Evolutionary conservation across 2,113 vertebrate species (phyloP), one percentile per base, ranked within the genome.

Genomic region (Herpetotheres cachinnans): DNA sequence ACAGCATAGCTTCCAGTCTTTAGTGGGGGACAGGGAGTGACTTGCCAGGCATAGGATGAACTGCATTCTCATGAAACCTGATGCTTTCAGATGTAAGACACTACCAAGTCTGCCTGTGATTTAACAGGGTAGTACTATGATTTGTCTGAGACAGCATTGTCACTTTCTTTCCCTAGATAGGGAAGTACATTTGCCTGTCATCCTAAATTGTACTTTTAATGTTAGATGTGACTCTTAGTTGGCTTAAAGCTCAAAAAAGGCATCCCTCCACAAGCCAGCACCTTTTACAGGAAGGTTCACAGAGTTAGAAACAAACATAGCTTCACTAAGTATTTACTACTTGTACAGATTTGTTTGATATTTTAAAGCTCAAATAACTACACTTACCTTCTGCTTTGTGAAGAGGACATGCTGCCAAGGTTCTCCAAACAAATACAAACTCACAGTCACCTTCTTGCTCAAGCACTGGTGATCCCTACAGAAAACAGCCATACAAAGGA

Each of bases 341-440:
- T 85, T 58, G 5, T 26, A 40, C 19, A 73, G 24, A 62, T 34
- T 74, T 65, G 40, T 83, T 21, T 52, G 15, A 21, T 30, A 49
- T 25, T 83, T 88, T 65, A 58, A 89, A 94, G 29, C 12, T 81
- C 24, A 90, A 72, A 25, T 58, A 79, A 62, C 50, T 50, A 56
- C 26, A 32, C 76, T 94, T 96, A 99, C 99, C 99, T 97, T 99
- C 98, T 56, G 97, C 97, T 95, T 97, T 99, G 95, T 90, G 97
- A 82, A 99, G 88, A 4, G 99, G 99, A 76, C 99, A 99, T 29
- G 99, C 99, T 86, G 99, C 99, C 29, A 99, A 98, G 0, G 99
- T 99, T 96, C 99, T 98, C 99, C 99, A 99, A 73, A 99, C 92
- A 90, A 99, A 99, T 40, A 99, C 98, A 15, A 98, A 99, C 71